Evolutionary conservation across 2,888 invertebrate genomes (phyloP), one percentile per base, ranked within the genome.

Genomic region (Notodonta ziczac): DNA sequence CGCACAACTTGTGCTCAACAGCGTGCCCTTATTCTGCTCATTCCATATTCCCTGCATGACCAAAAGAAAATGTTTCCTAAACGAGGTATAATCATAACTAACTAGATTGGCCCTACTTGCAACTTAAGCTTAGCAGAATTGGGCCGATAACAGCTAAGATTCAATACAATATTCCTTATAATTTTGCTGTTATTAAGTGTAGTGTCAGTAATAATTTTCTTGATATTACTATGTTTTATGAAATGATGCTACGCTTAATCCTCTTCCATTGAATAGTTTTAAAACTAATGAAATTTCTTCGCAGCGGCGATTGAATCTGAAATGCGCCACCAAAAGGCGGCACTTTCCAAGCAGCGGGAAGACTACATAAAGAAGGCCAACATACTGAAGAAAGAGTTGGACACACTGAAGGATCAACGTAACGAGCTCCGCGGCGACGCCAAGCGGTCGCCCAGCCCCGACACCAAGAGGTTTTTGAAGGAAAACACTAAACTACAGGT

Each of bases 401-500:
- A 97, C 76, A 96, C 96, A 56, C 89, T 98, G 48, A 96, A 96
- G 77, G 96, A 96, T 58, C 97, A 98, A 82, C 96, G 96, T 66
- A 96, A 96, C 67, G 97, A 97, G 82, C 94, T 98, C 53, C 94
- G 96, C 5, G 95, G 96, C 40, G 95, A 96, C 71, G 91, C 94
- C 35, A 95, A 96, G 67, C 93, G 95, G 10, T 96, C 97, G 7
- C 95, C 96, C 46, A 96, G 96, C 65, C 96, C 97, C 0, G 97
- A 97, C 69, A 96, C 96, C 76, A 96, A 96, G 86, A 95, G 96
- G 69, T 97, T 97, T 82, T 94, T 97, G 63, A 96, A 96, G 82
- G 97, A 97, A 87, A 98, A 97, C 87, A 96, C 96, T 77, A 97
- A 97, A 78, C 89, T 98, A 59, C 97, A 97, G 97, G 97, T 97